Conservation (phyloP, 1,140 invertebrate species). For the Heterodera schachtii region DNA sequence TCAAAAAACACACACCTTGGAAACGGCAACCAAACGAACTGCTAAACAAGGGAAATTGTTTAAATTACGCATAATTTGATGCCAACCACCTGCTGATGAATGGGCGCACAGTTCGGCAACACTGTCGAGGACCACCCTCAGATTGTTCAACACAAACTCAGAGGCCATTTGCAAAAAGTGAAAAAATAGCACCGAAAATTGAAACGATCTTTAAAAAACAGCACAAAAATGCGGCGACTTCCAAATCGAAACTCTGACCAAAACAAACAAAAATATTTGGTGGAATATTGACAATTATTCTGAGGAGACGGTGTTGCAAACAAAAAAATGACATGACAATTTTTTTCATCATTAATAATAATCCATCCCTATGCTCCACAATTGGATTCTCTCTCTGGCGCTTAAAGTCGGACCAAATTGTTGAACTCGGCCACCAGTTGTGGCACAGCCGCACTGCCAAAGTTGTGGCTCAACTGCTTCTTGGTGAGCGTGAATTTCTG, state of each 20-base stretch:
- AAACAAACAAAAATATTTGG: neutral
- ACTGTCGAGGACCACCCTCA: slow-evolving; percentile 23
- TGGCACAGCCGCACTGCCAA: slow-evolving; percentile 39
- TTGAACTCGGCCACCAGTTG: slow-evolving; percentile 28
- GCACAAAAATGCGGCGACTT: slow-evolving; percentile 8
- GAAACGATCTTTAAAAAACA: neutral
- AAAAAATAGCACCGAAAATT: neutral
- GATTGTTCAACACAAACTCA: slow-evolving; percentile 28
- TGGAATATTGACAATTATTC: too few relatives aligned
- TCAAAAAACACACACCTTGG: slow-evolving; percentile 5
- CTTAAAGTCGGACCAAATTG: slow-evolving; percentile 22
- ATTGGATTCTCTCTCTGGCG: neutral
- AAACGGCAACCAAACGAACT: slow-evolving; percentile 26
- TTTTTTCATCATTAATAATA: too few relatives aligned
- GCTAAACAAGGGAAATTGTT: neutral
- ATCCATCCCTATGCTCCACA: too few relatives aligned
- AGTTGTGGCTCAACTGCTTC: slow-evolving; percentile 27
- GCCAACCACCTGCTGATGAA: neutral
- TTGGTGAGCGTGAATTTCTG: slow-evolving; percentile 58
- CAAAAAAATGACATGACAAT: too few relatives aligned
- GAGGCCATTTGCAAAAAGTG: slow-evolving; percentile 14
- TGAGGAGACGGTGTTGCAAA: too few relatives aligned
- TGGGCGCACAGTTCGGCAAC: neutral
- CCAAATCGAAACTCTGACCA: neutral
- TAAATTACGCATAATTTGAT: neutral